Evolutionary conservation across 2,797 vertebrate genomes (phyloP).

Genomic region (Pseudochirops cupreus): DNA sequence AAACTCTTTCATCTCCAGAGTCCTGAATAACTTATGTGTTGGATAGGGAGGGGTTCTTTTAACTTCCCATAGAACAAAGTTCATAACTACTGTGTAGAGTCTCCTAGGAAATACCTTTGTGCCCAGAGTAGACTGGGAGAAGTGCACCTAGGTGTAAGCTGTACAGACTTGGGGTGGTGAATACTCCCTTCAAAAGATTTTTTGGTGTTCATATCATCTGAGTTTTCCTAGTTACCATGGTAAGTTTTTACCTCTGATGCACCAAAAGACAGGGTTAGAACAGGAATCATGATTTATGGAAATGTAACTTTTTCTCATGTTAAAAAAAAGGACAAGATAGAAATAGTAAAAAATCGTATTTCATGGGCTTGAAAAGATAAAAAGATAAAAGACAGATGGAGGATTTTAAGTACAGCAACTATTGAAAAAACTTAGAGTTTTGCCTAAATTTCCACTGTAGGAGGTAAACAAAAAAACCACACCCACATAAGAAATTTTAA

Average conservation of each 20-base stretch:
- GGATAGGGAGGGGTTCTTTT: slow-evolving; percentile 12
- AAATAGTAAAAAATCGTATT: background rate
- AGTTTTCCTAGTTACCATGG: background rate
- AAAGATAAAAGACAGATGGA: background rate
- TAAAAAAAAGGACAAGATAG: slow-evolving; percentile 9
- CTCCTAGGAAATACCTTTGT: background rate
- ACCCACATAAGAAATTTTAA: background rate
- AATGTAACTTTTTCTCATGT: slow-evolving; percentile 48
- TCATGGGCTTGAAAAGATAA: background rate
- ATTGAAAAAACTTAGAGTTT: background rate
- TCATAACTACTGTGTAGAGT: background rate
- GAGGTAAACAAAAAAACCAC: background rate
- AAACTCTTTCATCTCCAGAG: slow-evolving; percentile 64
- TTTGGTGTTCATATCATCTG: slow-evolving; percentile 8
- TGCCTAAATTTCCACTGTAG: background rate
- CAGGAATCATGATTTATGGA: background rate
- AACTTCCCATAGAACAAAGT: slow-evolving; percentile 44
- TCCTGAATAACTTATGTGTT: slow-evolving; percentile 68
- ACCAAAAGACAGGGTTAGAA: background rate
- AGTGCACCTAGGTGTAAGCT: background rate
- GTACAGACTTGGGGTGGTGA: background rate
- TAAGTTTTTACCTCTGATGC: background rate
- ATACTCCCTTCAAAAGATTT: background rate
- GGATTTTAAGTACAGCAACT: slow-evolving; percentile 26
- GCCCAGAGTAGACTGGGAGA: background rate